Base-by-base conservation (phyloP, 2,888 invertebrate species). In the Dorcus hopei region DNA sequence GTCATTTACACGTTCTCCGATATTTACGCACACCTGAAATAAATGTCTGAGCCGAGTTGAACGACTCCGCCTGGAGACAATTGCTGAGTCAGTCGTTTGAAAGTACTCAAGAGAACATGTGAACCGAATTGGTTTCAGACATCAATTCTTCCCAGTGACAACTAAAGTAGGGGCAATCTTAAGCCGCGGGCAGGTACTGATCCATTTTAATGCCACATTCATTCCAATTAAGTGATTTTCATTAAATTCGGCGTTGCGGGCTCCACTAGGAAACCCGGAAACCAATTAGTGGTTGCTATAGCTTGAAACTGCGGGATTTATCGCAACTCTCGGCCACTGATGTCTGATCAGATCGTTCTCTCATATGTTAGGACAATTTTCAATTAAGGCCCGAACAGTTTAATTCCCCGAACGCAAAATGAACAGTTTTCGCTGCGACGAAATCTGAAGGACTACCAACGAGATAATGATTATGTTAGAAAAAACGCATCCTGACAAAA, bases 141-240 rank as follows among this genome's bases (percentile, higher is more conserved):
- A 68, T 68, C 64, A 67, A 68, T 68, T 65, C 65, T 65, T 65
- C 59, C 50, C 57, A 42, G 56, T 58, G 64, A 65, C 65, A 64
- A 63, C 54, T 19, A 45, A 52, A 38, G 61, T 52, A 43, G 59
- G 62, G 57, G 61, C 65, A 66, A 65, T 65, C 62, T 63, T 58
- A 54, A 56, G 52, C 52, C 60, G 57, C 58, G 53, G 56, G 61
- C 64, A 67, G 68, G 66, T 67, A 66, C 65, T 66, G 69, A 69
- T 66, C 69, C 65, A 65, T 69, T 69, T 66, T 69, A 68, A 69
- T 70, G 68, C 66, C 70, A 62, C 66, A 70, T 70, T 70, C 69
- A 68, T 69, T 71, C 70, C 71, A 70, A 71, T 71, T 71, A 71
- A 71, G 68, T 63, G 65, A 66, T 64, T 69, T 71, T 71, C 70